phyloP scores from a whole-genome alignment of 2,888 invertebrate genomes.

The Agrochola macilenta region DNA sequence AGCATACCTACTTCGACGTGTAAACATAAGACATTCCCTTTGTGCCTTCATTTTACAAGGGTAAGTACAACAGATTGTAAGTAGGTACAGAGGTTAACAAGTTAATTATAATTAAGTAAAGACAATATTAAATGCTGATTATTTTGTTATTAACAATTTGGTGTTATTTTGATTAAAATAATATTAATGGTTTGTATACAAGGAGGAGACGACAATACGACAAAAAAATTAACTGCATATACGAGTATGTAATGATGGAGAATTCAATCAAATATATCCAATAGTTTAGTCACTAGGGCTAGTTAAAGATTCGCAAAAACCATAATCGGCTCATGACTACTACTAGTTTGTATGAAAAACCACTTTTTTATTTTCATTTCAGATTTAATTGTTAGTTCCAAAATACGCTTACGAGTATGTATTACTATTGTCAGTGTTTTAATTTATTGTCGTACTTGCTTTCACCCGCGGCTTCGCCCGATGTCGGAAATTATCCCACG shows the following conservation, averaged over 20 bases:
- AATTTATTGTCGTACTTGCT: too few relatives aligned
- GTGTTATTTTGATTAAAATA: not conserved
- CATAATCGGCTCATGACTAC: too few relatives aligned
- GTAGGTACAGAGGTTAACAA: constrained; percentile 43
- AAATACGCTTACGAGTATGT: too few relatives aligned
- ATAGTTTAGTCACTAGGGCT: too few relatives aligned
- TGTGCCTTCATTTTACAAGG: constrained; percentile 48
- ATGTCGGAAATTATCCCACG: too few relatives aligned
- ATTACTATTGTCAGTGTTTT: too few relatives aligned
- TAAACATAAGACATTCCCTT: not conserved
- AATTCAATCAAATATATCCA: too few relatives aligned
- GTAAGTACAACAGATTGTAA: constrained; percentile 18
- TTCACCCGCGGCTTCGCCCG: too few relatives aligned
- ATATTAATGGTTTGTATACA: not conserved
- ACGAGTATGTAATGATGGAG: not conserved
- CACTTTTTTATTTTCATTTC: not conserved
- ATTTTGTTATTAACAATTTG: not conserved
- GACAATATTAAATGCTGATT: constrained; percentile 20
- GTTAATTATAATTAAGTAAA: constrained; percentile 32
- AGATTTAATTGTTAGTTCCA: too few relatives aligned
- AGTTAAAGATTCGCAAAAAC: too few relatives aligned
- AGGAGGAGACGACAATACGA: not conserved
- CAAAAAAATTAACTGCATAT: not conserved
- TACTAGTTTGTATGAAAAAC: too few relatives aligned
- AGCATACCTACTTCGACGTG: too few relatives aligned